Evolutionary conservation across 2,797 vertebrate genomes (phyloP).

Genomic region (Rhincodon typus): DNA sequence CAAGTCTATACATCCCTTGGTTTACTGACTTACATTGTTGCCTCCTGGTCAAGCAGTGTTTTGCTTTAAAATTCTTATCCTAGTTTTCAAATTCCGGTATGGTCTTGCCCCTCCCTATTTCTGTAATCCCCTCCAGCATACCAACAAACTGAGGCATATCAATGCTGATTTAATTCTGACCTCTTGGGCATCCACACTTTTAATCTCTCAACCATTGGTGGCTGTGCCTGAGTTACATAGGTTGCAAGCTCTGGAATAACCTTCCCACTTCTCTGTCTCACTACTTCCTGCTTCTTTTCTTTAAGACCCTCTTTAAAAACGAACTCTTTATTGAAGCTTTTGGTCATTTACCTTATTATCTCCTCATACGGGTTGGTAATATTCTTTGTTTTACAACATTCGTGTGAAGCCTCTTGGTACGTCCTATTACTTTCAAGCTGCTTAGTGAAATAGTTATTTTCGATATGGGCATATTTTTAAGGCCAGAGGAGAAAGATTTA

Average conservation of each 20-base stretch:
- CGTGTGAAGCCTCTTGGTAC: background rate
- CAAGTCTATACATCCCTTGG: no score
- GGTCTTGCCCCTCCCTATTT: background rate
- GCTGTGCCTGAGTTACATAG: background rate
- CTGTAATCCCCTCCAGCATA: background rate
- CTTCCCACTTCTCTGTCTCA: background rate
- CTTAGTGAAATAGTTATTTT: background rate
- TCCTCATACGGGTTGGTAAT: background rate
- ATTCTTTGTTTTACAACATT: background rate
- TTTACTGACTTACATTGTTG: background rate
- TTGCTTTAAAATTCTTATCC: background rate
- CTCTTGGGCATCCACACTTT: background rate
- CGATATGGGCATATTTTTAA: no score
- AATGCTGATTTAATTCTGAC: background rate
- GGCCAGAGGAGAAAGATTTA: no score
- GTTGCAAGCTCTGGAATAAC: background rate
- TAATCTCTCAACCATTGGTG: background rate
- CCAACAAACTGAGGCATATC: background rate
- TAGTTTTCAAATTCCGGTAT: no score
- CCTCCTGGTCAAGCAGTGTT: background rate
- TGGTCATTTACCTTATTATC: background rate
- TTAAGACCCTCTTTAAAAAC: background rate
- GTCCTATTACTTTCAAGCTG: background rate
- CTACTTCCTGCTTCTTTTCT: background rate
- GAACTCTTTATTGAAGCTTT: background rate